Conservation (phyloP, 2,888 invertebrate species). For the Clivina fossor region DNA sequence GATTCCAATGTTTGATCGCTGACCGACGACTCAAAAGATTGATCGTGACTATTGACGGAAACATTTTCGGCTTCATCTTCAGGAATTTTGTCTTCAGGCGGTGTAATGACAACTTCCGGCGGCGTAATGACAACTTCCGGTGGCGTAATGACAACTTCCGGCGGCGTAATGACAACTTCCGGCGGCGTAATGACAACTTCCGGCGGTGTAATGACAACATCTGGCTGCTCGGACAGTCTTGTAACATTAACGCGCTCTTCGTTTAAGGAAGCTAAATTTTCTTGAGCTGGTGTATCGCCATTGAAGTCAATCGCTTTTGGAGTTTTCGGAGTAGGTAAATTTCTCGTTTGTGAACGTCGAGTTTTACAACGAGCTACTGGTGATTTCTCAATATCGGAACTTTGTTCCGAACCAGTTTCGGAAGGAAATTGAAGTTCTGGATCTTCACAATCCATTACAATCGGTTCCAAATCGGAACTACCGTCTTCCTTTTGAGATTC, state of each 20-base stretch:
- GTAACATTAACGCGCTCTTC: slow-evolving; percentile 4
- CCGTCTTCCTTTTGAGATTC: not conserved
- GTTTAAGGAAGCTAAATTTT: slow-evolving; percentile 11
- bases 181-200: not conserved
- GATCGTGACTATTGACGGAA: not conserved
- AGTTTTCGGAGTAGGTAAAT: slow-evolving; percentile 51
- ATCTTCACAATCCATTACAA: slow-evolving; percentile 17
- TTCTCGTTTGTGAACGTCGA: slow-evolving; percentile 49
- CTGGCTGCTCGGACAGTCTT: not conserved
- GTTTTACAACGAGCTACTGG: slow-evolving; percentile 49
- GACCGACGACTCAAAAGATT: not conserved
- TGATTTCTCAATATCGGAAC: slow-evolving; percentile 45
- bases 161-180: too few species aligned
- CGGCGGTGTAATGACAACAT: too few species aligned
- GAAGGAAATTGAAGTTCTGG: slow-evolving; percentile 17
- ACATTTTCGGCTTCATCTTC: slow-evolving; percentile 12
- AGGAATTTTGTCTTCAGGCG: not conserved
- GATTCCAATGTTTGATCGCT: slow-evolving; percentile 23
- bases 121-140: too few species aligned
- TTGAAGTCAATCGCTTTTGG: slow-evolving; percentile 44
- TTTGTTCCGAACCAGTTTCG: slow-evolving; percentile 10
- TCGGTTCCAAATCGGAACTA: slow-evolving; percentile 14
- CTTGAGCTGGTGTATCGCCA: slow-evolving; percentile 29
- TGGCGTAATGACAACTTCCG: slow-evolving; percentile 6
- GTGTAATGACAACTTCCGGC: too few species aligned